A percentile compares a stretch with the other conserved stretches of the same genome.
These are phyloP conservation scores for Hyla sarda DNA, from an alignment of 2,113 vertebrate genomes.

Conservation along the genomic window DNA sequence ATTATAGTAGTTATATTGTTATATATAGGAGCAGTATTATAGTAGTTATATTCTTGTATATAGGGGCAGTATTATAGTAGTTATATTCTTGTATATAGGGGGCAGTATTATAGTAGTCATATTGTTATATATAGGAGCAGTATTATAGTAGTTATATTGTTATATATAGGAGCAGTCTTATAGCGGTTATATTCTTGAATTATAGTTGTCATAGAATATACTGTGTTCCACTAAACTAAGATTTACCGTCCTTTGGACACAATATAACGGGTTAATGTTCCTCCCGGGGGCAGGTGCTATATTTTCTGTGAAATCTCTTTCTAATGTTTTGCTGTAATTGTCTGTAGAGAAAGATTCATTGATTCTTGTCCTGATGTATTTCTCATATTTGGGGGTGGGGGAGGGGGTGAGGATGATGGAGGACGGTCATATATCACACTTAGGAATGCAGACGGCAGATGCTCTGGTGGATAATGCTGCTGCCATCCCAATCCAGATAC, in stretches of 20 bases:
- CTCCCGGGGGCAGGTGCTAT: not conserved
- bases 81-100: not conserved
- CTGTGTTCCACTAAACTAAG: no score
- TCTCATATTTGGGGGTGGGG: not conserved
- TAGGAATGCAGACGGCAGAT: constrained; percentile 25
- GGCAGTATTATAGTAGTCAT: constrained; percentile 2
- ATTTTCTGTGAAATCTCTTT: constrained; percentile 25
- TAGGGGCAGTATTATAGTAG: constrained; percentile 4
- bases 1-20: not conserved
- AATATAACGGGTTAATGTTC: not conserved
- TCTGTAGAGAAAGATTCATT: constrained; percentile 22
- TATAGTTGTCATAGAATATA: not conserved
- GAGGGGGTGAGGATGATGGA: not conserved
- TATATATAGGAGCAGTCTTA: not conserved
- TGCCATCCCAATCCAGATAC: not conserved
- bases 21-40: not conserved
- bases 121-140: no score
- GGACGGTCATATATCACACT: constrained; percentile 39
- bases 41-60: not conserved
- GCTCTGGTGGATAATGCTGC: not conserved
- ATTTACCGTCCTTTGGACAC: not conserved
- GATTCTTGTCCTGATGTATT: not conserved
- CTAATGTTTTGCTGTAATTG: not conserved
- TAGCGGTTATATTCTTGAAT: not conserved
- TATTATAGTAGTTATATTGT: not conserved